phyloP scores from a whole-genome alignment of 2,797 vertebrate genomes.

The Etheostoma perlongum region DNA sequence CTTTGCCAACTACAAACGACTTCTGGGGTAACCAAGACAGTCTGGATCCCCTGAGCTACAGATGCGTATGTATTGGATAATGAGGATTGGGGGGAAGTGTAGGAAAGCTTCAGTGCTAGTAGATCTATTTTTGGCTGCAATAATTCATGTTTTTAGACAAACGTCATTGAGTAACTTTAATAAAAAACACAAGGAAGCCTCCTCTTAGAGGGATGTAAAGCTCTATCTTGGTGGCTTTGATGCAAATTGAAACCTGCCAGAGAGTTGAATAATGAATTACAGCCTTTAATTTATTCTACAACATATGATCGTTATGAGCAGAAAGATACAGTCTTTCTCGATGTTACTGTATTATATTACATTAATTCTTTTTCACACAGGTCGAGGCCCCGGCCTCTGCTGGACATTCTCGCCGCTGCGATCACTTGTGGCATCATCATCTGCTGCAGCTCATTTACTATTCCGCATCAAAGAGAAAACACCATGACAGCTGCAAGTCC shows the following conservation, averaged over 20 bases:
- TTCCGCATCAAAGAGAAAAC: constrained; percentile 77
- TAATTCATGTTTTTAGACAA: constrained; percentile 62
- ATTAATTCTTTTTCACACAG: not conserved
- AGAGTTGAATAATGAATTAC: constrained; percentile 35
- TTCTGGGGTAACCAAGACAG: constrained; percentile 52
- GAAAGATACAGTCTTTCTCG: not conserved
- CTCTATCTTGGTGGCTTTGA: constrained; percentile 1
- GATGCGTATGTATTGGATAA: constrained; percentile 64
- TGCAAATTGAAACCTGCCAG: constrained; percentile 27
- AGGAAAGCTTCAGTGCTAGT: constrained; percentile 24
- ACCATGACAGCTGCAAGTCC: constrained; percentile 64
- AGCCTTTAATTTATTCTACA: constrained; percentile 32
- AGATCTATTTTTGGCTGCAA: constrained; percentile 62
- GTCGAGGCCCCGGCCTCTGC: constrained; percentile 61
- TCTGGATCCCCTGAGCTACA: constrained; percentile 54
- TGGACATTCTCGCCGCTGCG: constrained; percentile 65
- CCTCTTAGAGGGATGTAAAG: constrained; percentile 23
- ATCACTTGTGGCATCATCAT: constrained; percentile 70
- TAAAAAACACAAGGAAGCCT: constrained; percentile 28
- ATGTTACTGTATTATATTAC: not conserved
- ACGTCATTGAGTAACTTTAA: constrained; percentile 38
- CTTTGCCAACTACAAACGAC: constrained; percentile 64
- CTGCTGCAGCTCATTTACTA: constrained; percentile 77
- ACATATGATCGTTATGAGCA: not conserved
- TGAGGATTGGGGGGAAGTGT: constrained; percentile 46